Evolutionary conservation across 2,888 invertebrate species (phyloP).

Genomic region (Pocota personata): DNA sequence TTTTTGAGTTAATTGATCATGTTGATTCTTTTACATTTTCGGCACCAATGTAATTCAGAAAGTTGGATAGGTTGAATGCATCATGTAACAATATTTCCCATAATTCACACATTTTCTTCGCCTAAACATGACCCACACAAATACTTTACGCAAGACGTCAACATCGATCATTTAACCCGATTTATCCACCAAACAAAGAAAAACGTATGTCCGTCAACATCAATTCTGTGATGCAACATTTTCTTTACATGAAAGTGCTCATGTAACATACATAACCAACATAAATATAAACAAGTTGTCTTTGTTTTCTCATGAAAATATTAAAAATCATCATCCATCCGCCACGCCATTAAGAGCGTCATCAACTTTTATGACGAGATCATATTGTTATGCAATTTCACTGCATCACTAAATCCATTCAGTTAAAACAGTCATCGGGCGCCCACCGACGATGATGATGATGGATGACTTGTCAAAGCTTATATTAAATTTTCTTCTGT

Average conservation of each 20-base stretch:
- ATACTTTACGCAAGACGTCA: constrained; percentile 13
- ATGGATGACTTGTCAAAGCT: constrained; percentile 40
- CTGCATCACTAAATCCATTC: constrained; percentile 1
- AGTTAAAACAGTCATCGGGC: constrained; percentile 16
- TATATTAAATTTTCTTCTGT: not conserved
- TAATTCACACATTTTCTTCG: not conserved
- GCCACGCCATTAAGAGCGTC: constrained; percentile 28
- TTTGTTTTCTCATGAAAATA: constrained; percentile 17
- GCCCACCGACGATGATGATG: constrained; percentile 13
- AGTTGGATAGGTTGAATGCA: not conserved
- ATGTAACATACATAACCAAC: constrained; percentile 39
- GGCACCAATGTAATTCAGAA: not conserved
- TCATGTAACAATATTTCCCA: not conserved
- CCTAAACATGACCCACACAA: not conserved
- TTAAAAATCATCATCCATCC: constrained; percentile 29
- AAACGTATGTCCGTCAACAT: not conserved
- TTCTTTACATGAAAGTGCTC: not conserved
- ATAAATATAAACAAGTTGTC: constrained; percentile 53
- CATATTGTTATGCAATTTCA: constrained; percentile 27
- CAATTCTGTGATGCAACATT: constrained; percentile 9
- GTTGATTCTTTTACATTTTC: too few relatives aligned
- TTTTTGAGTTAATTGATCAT: too few relatives aligned
- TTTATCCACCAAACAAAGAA: constrained; percentile 6
- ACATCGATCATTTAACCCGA: constrained; percentile 17
- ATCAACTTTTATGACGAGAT: constrained; percentile 42